Percentiles rank a stretch among this genome's conserved stretches.
Evolutionary conservation across 2,888 invertebrate genomes (phyloP).

Genomic region (Pseudolycoriella hygida): DNA sequence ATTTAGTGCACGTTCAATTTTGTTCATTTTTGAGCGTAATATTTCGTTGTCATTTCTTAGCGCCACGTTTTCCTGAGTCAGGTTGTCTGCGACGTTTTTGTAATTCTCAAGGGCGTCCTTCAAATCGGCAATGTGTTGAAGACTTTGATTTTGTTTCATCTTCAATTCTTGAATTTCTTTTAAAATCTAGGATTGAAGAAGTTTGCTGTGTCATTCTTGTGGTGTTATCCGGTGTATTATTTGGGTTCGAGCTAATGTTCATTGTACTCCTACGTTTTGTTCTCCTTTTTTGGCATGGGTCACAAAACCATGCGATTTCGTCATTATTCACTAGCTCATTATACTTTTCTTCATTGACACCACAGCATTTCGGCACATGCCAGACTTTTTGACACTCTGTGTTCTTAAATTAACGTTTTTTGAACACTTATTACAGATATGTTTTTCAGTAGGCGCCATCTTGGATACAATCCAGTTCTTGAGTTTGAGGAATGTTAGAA

Average conservation of each 20-base stretch:
- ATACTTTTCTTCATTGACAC: not conserved
- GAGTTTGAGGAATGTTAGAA: no score
- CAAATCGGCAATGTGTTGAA: not conserved
- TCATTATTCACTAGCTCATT: not conserved
- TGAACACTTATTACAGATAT: no score
- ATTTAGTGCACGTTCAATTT: not conserved
- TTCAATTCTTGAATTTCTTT: not conserved
- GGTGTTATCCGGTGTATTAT: not conserved
- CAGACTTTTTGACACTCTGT: no score
- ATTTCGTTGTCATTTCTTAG: not conserved
- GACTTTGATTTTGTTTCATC: not conserved
- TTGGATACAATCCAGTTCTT: no score
- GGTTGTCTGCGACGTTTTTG: not conserved
- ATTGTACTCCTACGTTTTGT: not conserved
- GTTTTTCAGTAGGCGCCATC: not conserved
- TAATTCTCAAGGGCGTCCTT: not conserved
- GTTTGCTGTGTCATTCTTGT: not conserved
- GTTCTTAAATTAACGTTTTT: not conserved
- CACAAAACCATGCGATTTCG: not conserved
- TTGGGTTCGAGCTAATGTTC: not conserved
- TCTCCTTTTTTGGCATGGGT: not conserved
- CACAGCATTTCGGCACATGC: not conserved
- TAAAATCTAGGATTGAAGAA: not conserved
- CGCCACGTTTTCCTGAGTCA: not conserved
- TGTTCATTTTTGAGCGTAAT: no score